Evolutionary conservation across 2,797 vertebrate genomes (phyloP).

Genomic region (Microcaecilia unicolor): DNA sequence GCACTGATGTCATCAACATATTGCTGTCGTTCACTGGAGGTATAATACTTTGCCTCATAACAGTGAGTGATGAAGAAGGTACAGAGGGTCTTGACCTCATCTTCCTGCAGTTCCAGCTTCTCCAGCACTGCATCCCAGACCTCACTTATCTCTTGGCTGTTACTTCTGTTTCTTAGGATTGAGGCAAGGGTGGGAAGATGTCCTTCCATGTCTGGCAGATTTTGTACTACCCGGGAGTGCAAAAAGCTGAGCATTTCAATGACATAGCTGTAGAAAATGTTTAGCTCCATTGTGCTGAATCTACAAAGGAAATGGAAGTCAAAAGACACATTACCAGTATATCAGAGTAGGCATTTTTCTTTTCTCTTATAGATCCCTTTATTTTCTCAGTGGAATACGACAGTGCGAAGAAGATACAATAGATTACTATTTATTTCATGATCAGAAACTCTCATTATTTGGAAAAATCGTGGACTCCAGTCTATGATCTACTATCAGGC

Average conservation of each 20-base stretch:
- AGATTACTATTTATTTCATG: too few relatives aligned
- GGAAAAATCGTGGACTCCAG: too few relatives aligned
- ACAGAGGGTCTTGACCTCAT: constrained; percentile 29
- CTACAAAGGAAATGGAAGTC: constrained; percentile 20
- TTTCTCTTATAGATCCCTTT: too few relatives aligned
- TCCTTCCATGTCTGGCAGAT: constrained; percentile 34
- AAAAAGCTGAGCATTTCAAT: constrained; percentile 33
- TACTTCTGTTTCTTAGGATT: constrained; percentile 33
- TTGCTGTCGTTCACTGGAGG: constrained; percentile 13
- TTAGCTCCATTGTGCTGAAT: constrained; percentile 36
- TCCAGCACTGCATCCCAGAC: constrained; percentile 36
- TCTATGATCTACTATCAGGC: too few relatives aligned
- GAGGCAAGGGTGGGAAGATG: constrained; percentile 41
- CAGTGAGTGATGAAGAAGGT: constrained; percentile 41
- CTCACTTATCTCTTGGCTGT: constrained; percentile 20
- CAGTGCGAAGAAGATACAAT: too few relatives aligned
- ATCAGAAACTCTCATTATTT: too few relatives aligned
- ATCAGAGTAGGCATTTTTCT: too few relatives aligned
- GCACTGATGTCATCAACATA: constrained; percentile 14
- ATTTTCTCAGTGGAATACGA: too few relatives aligned
- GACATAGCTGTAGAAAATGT: constrained; percentile 40
- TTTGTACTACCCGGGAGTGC: constrained; percentile 26
- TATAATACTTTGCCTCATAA: constrained; percentile 25
- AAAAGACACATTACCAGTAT: background rate
- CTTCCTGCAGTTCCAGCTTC: constrained; percentile 27